Evolutionary conservation across 2,888 invertebrate species (phyloP).

Genomic region (Eupithecia dodoneata): DNA sequence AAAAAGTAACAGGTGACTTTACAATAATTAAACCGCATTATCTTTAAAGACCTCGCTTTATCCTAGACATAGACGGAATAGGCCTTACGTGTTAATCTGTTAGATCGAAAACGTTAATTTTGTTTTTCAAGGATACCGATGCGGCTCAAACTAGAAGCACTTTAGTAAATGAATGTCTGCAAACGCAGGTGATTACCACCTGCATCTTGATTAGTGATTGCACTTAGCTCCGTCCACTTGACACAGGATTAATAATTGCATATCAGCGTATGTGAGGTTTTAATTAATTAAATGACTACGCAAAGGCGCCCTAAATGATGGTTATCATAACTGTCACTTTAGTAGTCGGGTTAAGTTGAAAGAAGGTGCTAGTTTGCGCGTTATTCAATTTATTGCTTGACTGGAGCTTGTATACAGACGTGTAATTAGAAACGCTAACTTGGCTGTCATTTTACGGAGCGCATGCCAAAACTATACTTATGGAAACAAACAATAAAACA

Average conservation of each 20-base stretch:
- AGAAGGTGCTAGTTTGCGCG: slow-evolving; percentile 37
- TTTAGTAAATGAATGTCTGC: slow-evolving; percentile 63
- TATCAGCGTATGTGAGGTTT: slow-evolving; percentile 69
- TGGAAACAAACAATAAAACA: background rate
- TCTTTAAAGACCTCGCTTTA: slow-evolving; percentile 26
- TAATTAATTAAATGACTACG: slow-evolving; percentile 72
- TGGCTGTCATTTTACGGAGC: background rate
- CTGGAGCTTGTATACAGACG: background rate
- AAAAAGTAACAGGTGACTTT: slow-evolving; percentile 39
- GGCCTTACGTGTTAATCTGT: slow-evolving; percentile 39
- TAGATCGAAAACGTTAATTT: slow-evolving; percentile 53
- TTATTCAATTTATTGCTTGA: slow-evolving; percentile 31
- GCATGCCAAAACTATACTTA: background rate
- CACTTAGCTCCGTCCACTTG: slow-evolving; percentile 69
- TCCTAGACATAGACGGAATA: slow-evolving; percentile 42
- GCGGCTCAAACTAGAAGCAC: slow-evolving; percentile 59
- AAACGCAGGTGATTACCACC: slow-evolving; percentile 72
- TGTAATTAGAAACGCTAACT: slow-evolving; percentile 3
- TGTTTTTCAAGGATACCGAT: slow-evolving; percentile 55
- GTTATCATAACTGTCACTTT: slow-evolving; percentile 59
- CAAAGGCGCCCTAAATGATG: slow-evolving; percentile 51
- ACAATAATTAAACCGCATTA: slow-evolving; percentile 40
- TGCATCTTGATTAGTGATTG: slow-evolving; percentile 80
- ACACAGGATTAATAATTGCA: slow-evolving; percentile 69
- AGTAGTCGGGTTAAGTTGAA: slow-evolving; percentile 49